Evolutionary conservation across 2,113 vertebrate species (phyloP).

Genomic region (Panthera uncia): DNA sequence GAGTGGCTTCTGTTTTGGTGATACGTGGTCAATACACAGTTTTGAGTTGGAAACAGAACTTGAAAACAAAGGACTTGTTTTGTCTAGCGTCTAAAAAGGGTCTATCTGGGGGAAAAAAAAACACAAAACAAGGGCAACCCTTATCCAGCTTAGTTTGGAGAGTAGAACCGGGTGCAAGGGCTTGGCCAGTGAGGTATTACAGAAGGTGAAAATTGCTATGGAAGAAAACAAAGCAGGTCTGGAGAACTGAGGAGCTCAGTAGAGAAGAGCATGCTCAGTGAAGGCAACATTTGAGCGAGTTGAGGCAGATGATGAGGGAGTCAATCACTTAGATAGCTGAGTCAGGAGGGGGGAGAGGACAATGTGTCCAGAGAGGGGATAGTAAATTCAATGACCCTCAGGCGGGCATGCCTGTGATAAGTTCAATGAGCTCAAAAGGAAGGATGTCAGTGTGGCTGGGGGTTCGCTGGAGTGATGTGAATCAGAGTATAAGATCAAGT

Average conservation of each 20-base stretch:
- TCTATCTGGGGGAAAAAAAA: no score
- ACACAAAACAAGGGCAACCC: background rate
- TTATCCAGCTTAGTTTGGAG: background rate
- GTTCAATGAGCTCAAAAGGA: background rate
- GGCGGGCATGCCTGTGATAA: background rate
- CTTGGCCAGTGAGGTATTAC: accelerated
- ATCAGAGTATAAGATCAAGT: background rate
- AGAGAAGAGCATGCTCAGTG: background rate
- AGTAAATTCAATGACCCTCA: background rate
- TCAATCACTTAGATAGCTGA: background rate
- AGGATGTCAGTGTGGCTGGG: background rate
- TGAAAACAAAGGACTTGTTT: background rate
- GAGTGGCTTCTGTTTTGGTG: background rate
- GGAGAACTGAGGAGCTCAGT: background rate
- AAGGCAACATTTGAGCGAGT: background rate
- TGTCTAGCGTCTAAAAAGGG: background rate
- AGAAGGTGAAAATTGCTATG: background rate
- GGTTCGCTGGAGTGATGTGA: background rate
- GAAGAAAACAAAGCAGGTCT: background rate
- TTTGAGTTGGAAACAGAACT: background rate
- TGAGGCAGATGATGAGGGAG: background rate
- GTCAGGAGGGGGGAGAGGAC: accelerated
- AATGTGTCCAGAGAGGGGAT: background rate
- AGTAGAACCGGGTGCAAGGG: background rate
- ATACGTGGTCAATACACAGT: background rate